Conservation (phyloP, 2,888 invertebrate species). For the Drepana falcataria region DNA sequence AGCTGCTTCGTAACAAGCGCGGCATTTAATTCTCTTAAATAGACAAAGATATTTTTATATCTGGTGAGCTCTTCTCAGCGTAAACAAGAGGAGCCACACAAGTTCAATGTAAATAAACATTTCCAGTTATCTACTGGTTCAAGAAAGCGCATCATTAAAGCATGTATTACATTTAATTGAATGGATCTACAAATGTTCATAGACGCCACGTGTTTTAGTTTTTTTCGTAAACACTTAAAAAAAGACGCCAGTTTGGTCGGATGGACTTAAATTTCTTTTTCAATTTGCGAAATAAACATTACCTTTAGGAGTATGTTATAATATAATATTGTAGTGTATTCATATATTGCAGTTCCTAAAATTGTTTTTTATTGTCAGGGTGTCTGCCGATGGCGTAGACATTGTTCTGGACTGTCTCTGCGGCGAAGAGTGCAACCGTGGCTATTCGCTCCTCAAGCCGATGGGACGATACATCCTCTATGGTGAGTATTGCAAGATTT, state of each 20-base stretch:
- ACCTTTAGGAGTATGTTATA: too few species aligned
- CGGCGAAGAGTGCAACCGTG: slow-evolving; percentile 92
- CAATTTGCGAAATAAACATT: too few species aligned
- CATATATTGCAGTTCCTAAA: too few species aligned
- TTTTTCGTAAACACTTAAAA: too few species aligned
- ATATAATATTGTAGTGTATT: too few species aligned
- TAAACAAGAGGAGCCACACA: slow-evolving; percentile 62
- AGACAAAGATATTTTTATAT: slow-evolving; percentile 77
- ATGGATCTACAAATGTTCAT: neutral
- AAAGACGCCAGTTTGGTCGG: too few species aligned
- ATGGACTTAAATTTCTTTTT: too few species aligned
- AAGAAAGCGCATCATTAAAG: slow-evolving; percentile 19
- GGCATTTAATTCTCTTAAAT: slow-evolving; percentile 74
- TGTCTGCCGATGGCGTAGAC: slow-evolving; percentile 88
- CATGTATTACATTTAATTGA: slow-evolving; percentile 13
- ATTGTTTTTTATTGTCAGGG: slow-evolving; percentile 52
- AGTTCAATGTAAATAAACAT: slow-evolving; percentile 68
- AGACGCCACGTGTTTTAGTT: too few species aligned
- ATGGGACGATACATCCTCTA: slow-evolving; percentile 94
- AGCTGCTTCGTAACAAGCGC: slow-evolving; percentile 71
- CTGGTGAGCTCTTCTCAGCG: slow-evolving; percentile 58
- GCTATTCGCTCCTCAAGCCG: slow-evolving; percentile 89
- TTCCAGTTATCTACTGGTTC: slow-evolving; percentile 38
- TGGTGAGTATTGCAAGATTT: slow-evolving; percentile 66
- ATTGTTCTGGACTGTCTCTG: slow-evolving; percentile 92